Conservation (phyloP, 2,113 vertebrate species). For the Struthidea cinerea region DNA sequence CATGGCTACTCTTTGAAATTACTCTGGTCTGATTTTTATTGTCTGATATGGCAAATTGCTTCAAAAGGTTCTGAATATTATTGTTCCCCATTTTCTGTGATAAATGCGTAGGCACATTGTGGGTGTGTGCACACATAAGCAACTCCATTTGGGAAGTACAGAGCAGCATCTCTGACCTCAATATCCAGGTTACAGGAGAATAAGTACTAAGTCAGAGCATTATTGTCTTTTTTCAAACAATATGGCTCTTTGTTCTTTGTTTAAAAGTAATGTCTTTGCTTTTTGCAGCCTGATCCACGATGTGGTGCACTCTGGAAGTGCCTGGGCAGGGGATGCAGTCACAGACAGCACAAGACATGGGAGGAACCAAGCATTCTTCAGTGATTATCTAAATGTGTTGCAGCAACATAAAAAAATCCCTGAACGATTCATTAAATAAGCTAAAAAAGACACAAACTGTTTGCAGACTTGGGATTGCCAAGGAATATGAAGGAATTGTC, state of each 20-base stretch:
- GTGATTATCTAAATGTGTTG: constrained; percentile 59
- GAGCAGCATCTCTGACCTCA: not conserved
- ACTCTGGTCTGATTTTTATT: not conserved
- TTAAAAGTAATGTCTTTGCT: not conserved
- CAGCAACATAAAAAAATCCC: constrained; percentile 53
- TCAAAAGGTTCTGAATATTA: not conserved
- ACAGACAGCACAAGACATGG: constrained; percentile 33
- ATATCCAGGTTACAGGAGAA: not conserved
- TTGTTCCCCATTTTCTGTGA: not conserved
- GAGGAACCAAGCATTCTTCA: constrained; percentile 62
- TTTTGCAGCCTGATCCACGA: not conserved
- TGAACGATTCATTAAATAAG: constrained; percentile 26
- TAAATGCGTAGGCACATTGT: not conserved
- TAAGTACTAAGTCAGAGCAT: not conserved
- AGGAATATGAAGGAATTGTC: constrained; percentile 14
- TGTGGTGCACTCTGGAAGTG: not conserved
- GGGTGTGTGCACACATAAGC: not conserved
- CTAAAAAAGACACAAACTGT: constrained; percentile 32
- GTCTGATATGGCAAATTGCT: not conserved
- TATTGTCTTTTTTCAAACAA: not conserved
- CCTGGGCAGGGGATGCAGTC: constrained; percentile 15
- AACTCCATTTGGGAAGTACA: not conserved
- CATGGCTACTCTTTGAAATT: not conserved
- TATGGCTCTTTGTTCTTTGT: not conserved
- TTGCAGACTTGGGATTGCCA: constrained; percentile 13